Evolutionary conservation across 2,888 invertebrate genomes (phyloP).

Genomic region (Podotricha telesiphe): DNA sequence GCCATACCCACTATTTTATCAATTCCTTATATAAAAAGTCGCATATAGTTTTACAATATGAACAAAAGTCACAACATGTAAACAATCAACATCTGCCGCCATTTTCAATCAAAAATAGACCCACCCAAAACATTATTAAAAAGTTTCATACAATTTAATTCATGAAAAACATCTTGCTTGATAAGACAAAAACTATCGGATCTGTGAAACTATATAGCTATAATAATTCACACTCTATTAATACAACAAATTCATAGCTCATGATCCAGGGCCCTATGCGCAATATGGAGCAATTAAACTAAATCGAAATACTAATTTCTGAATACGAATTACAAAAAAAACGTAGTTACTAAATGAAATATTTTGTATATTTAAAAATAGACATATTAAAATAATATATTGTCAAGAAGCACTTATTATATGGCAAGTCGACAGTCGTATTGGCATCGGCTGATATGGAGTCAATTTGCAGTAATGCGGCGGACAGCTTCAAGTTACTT

Average conservation of each 20-base stretch:
- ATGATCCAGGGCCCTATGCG: conserved; percentile 3
- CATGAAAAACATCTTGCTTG: conserved; percentile 23
- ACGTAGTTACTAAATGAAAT: neutral
- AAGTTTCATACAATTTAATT: conserved; percentile 13
- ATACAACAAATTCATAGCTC: conserved; percentile 26
- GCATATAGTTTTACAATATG: conserved; percentile 29
- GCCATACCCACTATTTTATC: conserved; percentile 31
- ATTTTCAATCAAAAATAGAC: conserved; percentile 39
- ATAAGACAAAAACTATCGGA: conserved; percentile 13
- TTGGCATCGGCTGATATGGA: conserved; percentile 66
- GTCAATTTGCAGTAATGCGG: conserved; percentile 75
- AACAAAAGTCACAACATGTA: conserved; percentile 40
- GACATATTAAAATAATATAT: conserved; percentile 37
- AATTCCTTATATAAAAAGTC: neutral
- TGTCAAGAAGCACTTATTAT: conserved; percentile 49
- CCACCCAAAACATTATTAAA: conserved; percentile 41
- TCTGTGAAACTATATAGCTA: conserved; percentile 14
- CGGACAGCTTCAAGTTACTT: conserved; percentile 72
- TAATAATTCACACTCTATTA: conserved; percentile 25
- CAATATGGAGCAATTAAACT: conserved; percentile 31
- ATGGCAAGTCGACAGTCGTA: conserved; percentile 41
- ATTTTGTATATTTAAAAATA: conserved; percentile 15
- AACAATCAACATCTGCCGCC: conserved; percentile 28
- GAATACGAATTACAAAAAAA: neutral
- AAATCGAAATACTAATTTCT: conserved; percentile 17